These are phyloP conservation scores for Trichosurus vulpecula DNA, from an alignment of 2,797 vertebrate species.

Conservation along the genomic window DNA sequence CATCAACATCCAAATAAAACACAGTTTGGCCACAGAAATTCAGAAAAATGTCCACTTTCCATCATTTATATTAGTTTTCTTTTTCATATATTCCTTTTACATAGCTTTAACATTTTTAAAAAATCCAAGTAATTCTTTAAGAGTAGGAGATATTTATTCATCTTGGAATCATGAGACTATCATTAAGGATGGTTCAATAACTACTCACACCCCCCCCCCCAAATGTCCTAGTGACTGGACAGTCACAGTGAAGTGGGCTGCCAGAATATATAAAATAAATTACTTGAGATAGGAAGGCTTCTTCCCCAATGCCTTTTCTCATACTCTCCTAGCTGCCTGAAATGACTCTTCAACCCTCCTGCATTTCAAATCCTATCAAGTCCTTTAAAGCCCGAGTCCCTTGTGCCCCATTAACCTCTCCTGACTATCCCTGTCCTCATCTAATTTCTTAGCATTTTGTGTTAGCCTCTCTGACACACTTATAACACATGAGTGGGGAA, in stretches of 20 bases:
- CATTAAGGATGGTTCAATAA: background rate
- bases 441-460: background rate
- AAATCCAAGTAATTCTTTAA: background rate
- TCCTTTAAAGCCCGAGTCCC: background rate
- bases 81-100: background rate
- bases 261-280: background rate
- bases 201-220: background rate
- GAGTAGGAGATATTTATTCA: background rate
- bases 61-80: background rate
- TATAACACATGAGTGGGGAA: background rate
- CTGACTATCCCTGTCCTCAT: background rate
- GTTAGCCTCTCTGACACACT: background rate
- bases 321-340: background rate
- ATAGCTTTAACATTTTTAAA: background rate
- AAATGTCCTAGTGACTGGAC: background rate
- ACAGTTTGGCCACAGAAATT: background rate
- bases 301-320: background rate
- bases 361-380: background rate
- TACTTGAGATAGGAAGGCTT: background rate
- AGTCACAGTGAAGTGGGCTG: background rate
- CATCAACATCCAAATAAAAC: background rate
- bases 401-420: background rate
- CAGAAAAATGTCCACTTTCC: background rate
- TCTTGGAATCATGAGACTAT: background rate
- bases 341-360: background rate